Evolutionary conservation across 1,140 invertebrate genomes (phyloP).

Genomic region (Bombyx mandarina): DNA sequence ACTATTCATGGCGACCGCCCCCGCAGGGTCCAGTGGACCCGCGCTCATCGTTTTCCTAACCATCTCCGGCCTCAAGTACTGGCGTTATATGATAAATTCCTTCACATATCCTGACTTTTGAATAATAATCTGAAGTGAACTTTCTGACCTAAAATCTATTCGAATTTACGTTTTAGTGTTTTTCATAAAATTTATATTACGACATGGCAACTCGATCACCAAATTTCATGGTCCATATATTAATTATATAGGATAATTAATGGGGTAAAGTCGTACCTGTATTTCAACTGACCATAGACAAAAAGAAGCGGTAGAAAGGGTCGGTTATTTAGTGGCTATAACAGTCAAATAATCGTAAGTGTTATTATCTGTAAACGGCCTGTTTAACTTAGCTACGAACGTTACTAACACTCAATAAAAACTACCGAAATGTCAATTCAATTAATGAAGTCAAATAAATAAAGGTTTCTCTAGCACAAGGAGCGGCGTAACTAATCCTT

Average conservation of each 20-base stretch:
- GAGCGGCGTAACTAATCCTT: constrained; percentile 58
- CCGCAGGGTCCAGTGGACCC: constrained; percentile 39
- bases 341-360: constrained; percentile 47
- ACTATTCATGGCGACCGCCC: constrained; percentile 59
- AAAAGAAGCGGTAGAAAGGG: not conserved
- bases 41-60: constrained; percentile 5
- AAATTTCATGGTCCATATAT: too few relatives aligned
- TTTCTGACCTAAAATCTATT: too few relatives aligned
- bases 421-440: constrained; percentile 62
- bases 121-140: constrained; percentile 18
- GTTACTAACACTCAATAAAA: constrained; percentile 60
- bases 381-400: constrained; percentile 55
- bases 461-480: constrained; percentile 40
- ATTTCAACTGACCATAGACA: too few relatives aligned
- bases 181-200: too few relatives aligned
- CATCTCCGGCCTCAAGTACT: constrained; percentile 8
- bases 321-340: constrained; percentile 36
- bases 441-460: constrained; percentile 67
- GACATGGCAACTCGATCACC: too few relatives aligned
- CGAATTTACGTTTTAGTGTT: too few relatives aligned
- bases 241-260: too few relatives aligned
- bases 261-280: too few relatives aligned
- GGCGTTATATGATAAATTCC: constrained; percentile 20
- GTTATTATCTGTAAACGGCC: constrained; percentile 55
- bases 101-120: constrained; percentile 18